Percentiles rank a stretch among this genome's conserved stretches.
Conservation (phyloP, 2,888 invertebrate genomes). For the Pteria penguin region DNA sequence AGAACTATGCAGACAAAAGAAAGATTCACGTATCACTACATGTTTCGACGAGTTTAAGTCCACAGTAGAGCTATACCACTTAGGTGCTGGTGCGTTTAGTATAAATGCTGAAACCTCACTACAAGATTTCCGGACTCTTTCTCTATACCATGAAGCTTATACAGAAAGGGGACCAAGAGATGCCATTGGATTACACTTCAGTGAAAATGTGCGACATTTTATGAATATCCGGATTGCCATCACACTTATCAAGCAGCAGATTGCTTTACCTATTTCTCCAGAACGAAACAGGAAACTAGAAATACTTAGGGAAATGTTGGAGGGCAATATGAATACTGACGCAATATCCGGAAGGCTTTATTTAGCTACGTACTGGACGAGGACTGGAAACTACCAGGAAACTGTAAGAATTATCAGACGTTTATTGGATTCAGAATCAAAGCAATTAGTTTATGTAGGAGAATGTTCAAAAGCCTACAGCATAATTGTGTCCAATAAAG, state of each 20-base stretch:
- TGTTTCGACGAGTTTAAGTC: background rate
- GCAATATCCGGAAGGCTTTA: constrained; percentile 25
- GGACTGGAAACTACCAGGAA: background rate
- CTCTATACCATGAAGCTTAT: background rate
- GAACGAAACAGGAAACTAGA: background rate
- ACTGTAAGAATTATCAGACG: background rate
- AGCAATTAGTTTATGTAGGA: constrained; percentile 8
- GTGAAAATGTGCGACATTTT: background rate
- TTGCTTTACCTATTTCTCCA: background rate
- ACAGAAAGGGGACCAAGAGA: background rate
- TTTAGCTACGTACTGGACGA: background rate
- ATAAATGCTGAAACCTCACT: constrained; percentile 4
- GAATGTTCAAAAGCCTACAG: constrained; percentile 1
- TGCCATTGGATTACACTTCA: background rate
- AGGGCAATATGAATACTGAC: constrained; percentile 8
- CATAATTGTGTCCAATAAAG: background rate
- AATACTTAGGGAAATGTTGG: constrained; percentile 5
- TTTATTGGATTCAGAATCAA: background rate
- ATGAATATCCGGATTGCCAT: constrained; percentile 15
- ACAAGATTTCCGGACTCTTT: constrained; percentile 8
- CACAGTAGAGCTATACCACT: constrained; percentile 3
- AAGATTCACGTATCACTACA: background rate
- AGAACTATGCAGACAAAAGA: background rate
- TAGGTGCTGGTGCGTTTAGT: background rate
- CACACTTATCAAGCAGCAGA: background rate